Percentiles rank a stretch among this genome's conserved stretches.
Evolutionary conservation across 2,888 invertebrate species (phyloP).

Genomic region (Ecliptopera silaceata): DNA sequence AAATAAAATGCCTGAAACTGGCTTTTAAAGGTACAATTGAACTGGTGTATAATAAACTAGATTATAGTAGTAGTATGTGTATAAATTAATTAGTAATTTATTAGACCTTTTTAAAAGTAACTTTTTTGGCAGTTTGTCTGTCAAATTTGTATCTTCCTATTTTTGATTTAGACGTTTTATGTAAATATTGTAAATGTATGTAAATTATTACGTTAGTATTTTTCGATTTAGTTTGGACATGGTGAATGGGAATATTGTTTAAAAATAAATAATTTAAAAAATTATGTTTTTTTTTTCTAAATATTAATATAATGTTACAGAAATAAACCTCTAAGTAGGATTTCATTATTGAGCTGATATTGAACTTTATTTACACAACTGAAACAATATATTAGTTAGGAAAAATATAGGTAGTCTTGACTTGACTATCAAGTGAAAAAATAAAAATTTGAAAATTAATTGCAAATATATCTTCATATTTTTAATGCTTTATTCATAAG

Average conservation of each 20-base stretch:
- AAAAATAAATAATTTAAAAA: neutral
- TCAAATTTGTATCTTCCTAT: neutral
- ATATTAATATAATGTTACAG: neutral
- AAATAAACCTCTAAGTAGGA: neutral
- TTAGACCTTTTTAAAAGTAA: neutral
- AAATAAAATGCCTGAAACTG: too few relatives aligned
- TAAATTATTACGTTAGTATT: conserved; percentile 38
- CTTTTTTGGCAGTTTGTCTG: neutral
- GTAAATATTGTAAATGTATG: conserved; percentile 40
- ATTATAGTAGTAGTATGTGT: too few relatives aligned
- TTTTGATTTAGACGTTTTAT: conserved; percentile 17
- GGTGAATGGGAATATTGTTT: neutral
- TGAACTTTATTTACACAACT: neutral
- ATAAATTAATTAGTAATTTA: too few relatives aligned
- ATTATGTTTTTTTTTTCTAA: neutral
- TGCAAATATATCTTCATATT: too few relatives aligned
- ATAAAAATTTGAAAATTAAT: too few relatives aligned
- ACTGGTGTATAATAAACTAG: too few relatives aligned
- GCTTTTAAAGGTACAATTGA: too few relatives aligned
- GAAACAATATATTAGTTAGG: too few relatives aligned
- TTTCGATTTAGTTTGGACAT: neutral
- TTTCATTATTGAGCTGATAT: too few relatives aligned
- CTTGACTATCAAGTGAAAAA: too few relatives aligned
- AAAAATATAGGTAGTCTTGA: too few relatives aligned
- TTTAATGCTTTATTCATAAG: too few relatives aligned